Percentiles rank a stretch among this genome's conserved stretches.
Conservation (phyloP, 2,888 invertebrate species). For the Oscheius sp. region DNA sequence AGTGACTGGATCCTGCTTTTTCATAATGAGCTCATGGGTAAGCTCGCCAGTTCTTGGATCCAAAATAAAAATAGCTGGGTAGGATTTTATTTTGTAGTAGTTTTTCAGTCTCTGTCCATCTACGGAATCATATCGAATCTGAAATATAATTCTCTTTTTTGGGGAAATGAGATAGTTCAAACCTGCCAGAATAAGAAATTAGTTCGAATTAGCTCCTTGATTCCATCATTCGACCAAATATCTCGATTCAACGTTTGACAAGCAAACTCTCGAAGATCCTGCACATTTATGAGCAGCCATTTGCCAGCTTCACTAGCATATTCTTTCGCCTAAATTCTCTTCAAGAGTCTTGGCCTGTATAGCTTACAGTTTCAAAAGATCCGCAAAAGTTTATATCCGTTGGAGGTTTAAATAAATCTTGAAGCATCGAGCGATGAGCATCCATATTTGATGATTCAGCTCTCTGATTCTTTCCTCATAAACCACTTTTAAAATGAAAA, state of each 20-base stretch:
- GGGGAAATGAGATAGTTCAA: constrained; percentile 19
- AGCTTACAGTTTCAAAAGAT: constrained; percentile 74
- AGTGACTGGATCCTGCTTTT: constrained; percentile 43
- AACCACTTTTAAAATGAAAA: not conserved
- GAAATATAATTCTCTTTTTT: constrained; percentile 5
- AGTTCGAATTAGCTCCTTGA: constrained; percentile 76
- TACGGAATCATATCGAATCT: constrained; percentile 39
- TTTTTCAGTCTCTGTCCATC: constrained; percentile 46
- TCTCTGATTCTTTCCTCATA: not conserved
- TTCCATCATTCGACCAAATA: constrained; percentile 78
- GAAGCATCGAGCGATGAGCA: constrained; percentile 70
- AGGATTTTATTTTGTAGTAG: constrained; percentile 49
- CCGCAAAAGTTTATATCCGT: constrained; percentile 78
- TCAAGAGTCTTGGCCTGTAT: not conserved
- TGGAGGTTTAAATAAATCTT: constrained; percentile 79
- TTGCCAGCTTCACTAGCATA: constrained; percentile 75
- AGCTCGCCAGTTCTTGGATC: constrained; percentile 61
- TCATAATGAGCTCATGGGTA: constrained; percentile 33
- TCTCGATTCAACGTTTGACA: constrained; percentile 78
- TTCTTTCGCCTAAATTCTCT: constrained; percentile 75
- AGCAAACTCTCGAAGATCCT: constrained; percentile 78
- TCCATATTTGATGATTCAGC: no score
- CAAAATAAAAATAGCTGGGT: constrained; percentile 57
- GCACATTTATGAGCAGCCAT: constrained; percentile 80
- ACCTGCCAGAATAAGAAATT: constrained; percentile 81